Evolutionary conservation across 2,113 vertebrate species (phyloP).

Genomic region (Montifringilla adamsi): DNA sequence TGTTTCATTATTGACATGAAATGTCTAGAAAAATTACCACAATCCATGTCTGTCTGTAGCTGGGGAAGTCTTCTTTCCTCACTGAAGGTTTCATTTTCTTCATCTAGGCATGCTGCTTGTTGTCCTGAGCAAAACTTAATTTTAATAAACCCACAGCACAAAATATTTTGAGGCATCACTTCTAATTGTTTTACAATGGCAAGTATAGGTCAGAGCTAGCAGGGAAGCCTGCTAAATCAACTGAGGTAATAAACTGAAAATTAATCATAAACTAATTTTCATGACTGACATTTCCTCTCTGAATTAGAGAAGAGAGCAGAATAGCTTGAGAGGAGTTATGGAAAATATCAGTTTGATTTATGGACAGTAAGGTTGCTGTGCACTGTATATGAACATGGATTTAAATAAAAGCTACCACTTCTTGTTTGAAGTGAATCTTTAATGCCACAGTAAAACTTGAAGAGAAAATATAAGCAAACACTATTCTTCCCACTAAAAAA

Average conservation of each 20-base stretch:
- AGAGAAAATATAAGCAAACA: neutral
- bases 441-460: neutral
- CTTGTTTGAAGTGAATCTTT: conserved; percentile 4
- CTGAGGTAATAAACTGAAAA: conserved; percentile 14
- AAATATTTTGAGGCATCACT: neutral
- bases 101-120: neutral
- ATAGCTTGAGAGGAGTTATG: neutral
- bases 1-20: neutral
- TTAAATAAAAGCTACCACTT: neutral
- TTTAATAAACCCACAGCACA: neutral
- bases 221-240: neutral
- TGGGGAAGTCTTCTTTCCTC: neutral
- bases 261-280: neutral
- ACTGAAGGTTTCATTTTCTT: neutral
- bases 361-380: neutral
- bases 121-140: neutral
- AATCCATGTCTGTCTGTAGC: neutral
- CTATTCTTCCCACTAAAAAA: neutral
- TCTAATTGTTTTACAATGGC: neutral
- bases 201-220: neutral
- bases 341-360: conserved; percentile 4
- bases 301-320: neutral
- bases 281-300: conserved; percentile 2
- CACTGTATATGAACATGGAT: neutral
- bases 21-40: neutral